These are phyloP conservation scores for Drosophila aldrichi DNA, from an alignment of 2,888 invertebrate genomes.

Conservation along the genomic window DNA sequence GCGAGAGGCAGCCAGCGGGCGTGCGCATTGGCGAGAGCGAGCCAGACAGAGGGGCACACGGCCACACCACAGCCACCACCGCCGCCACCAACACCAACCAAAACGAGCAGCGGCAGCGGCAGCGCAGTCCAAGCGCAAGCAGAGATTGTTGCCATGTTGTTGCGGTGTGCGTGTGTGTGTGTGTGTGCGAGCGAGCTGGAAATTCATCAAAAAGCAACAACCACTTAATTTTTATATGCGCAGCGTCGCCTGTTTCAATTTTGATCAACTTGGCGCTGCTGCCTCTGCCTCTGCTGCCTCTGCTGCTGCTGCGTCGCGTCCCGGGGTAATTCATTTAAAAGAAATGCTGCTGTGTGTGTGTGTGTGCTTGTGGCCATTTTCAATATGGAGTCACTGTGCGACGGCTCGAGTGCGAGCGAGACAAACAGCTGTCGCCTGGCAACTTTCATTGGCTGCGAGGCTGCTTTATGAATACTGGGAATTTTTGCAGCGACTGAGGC, in stretches of 20 bases:
- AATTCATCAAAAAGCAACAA: slow-evolving; percentile 82
- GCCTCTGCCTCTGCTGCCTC: slow-evolving; percentile 12
- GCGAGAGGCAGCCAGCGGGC: slow-evolving; percentile 15
- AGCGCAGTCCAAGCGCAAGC: slow-evolving; percentile 41
- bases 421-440: slow-evolving; percentile 38
- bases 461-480: slow-evolving; percentile 74
- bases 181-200: slow-evolving; percentile 76
- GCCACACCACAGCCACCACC: slow-evolving; percentile 22
- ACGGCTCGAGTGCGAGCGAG: slow-evolving; percentile 50
- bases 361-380: slow-evolving; percentile 63
- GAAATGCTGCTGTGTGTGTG: slow-evolving; percentile 42
- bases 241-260: slow-evolving; percentile 75
- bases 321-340: slow-evolving; percentile 67
- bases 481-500: slow-evolving; percentile 55
- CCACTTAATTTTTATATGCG: slow-evolving; percentile 80
- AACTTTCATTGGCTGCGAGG: slow-evolving; percentile 52
- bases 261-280: slow-evolving; percentile 69
- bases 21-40: slow-evolving; percentile 20
- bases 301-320: slow-evolving; percentile 18
- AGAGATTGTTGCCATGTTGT: slow-evolving; percentile 83
- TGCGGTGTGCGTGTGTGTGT: slow-evolving; percentile 22
- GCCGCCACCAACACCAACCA: slow-evolving; percentile 49
- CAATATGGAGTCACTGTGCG: slow-evolving; percentile 64
- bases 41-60: slow-evolving; percentile 24
- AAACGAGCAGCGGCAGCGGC: slow-evolving; percentile 53